Evolutionary conservation across 2,113 vertebrate genomes (phyloP), one percentile per base, ranked within the genome.

Genomic region (Mustelus asterias): DNA sequence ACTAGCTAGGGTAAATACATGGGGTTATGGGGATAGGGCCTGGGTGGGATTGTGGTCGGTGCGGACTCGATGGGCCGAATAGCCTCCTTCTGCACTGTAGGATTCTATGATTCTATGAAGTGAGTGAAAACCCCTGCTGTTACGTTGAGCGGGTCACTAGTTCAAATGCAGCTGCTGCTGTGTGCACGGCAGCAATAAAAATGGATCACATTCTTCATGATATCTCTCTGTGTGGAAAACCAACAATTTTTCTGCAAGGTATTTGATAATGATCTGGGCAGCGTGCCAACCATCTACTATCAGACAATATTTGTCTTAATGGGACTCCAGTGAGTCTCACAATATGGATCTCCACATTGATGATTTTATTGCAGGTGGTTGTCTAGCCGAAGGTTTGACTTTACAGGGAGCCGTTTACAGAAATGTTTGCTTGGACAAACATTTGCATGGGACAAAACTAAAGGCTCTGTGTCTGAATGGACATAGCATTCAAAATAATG

Each of bases 131-230:
- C 24, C 26, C 54, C 54, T 20, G 20, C 90, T 86, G 83, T n/a
- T 33, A 29, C n/a, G 54, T n/a, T 92, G 33, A 93, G 29, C n/a
- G 0, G 58, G 58, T 60, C 54, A 33, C 60, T 65, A 60, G 20
- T 65, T 65, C n/a, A 20, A 8, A 65, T 90, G 65, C 58, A 93
- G 60, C 89, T 37, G 58, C 33, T 65, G 58, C 20, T 65, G 29
- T n/a, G 89, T 93, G 60, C 4, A n/a, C 33, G 33, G n/a, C 89
- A 65, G 89, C 88, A 65, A 65, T 65, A 37, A 93, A 65, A 93
- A 65, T 65, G 54, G 89, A 92, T 29, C 89, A 65, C 58, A 92
- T 92, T 93, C 58, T 93, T 93, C 33, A 92, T n/a, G 58, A 93
- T 60, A 93, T 16, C 65, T 93, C 89, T n/a, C 54, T 65, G 29